Evolutionary conservation across 2,888 invertebrate genomes (phyloP).

Genomic region (Mythimna pallens): DNA sequence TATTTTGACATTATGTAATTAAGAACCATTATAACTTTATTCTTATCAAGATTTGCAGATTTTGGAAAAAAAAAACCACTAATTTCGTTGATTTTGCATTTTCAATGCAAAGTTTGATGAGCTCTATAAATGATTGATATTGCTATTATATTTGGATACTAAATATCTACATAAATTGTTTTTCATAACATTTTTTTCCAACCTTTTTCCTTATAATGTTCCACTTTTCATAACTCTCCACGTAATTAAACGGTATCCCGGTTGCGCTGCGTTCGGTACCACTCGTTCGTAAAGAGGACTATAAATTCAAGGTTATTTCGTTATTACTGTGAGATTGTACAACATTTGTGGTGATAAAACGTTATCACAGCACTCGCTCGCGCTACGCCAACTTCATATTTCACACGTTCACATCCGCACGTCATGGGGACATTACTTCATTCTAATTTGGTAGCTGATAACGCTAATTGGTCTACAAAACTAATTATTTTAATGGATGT

Average conservation of each 20-base stretch:
- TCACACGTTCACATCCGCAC: conserved; percentile 73
- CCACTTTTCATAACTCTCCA: conserved; percentile 22
- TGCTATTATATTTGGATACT: no score
- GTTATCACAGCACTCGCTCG: conserved; percentile 82
- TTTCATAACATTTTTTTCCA: background rate
- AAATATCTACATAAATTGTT: background rate
- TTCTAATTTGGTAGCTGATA: conserved; percentile 40
- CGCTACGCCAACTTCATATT: conserved; percentile 79
- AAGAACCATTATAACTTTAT: background rate
- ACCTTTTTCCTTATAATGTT: background rate
- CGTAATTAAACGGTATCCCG: conserved; percentile 25
- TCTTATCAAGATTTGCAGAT: background rate
- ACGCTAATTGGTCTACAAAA: conserved; percentile 40
- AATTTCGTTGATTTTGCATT: no score
- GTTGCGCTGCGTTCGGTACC: conserved; percentile 75
- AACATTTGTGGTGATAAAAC: conserved; percentile 85
- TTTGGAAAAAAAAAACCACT: no score
- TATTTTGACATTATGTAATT: background rate
- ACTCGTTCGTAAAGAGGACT: conserved; percentile 84
- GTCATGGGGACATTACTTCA: conserved; percentile 57
- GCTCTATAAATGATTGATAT: background rate
- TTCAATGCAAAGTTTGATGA: no score
- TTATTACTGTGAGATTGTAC: conserved; percentile 86
- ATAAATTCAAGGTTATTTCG: conserved; percentile 88
- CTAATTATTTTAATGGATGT: background rate